Evolutionary conservation across 2,888 invertebrate genomes (phyloP), one percentile per base, ranked within the genome.

Genomic region (Dynastes hyllus): DNA sequence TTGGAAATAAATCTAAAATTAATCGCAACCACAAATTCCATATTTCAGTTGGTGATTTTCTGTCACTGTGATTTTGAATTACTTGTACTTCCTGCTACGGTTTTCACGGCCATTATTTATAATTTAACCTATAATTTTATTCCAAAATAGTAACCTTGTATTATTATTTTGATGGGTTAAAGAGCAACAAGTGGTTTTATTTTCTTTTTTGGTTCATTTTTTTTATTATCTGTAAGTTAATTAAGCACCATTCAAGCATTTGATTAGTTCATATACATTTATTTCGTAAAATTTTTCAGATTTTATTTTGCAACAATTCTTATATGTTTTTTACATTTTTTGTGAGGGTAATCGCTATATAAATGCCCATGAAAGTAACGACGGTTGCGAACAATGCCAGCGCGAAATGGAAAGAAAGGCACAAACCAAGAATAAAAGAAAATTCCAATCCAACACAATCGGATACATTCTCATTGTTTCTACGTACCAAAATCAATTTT

Each of bases 401-500:
- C 11, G 58, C 27, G 37, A 75, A 61, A 61, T 45, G 61, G 61
- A 75, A 61, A 75, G 45, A 37, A 6, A 63, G 45, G 50, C 27
- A 11, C 27, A 50, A 61, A 27, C 16, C 37, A 5, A 58, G 40
- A 40, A 40, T 27, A 5, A 40, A 45, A 63, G 73, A 55, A 9
- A n/a, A 75, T 61, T 63, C 11, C 45, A 61, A n/a, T 61, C 45
- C 22, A 13, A 3, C 61, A n/a, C 61, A 75, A 37, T 45, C 73
- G 1, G 73, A 75, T 75, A 75, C 27, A 11, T 75, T 75, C 61
- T 40, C 45, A 5, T 27, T 75, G 29, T 75, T 75, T 50, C 13
- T 78, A 55, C 78, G 73, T 13, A 73, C 78, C 65, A 79, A 79
- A 58, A 63, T 77, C 27, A 77, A 65, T 32, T 79, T 79, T 73